Base-by-base conservation (phyloP, 2,113 vertebrate genomes). In the Panthera uncia region DNA sequence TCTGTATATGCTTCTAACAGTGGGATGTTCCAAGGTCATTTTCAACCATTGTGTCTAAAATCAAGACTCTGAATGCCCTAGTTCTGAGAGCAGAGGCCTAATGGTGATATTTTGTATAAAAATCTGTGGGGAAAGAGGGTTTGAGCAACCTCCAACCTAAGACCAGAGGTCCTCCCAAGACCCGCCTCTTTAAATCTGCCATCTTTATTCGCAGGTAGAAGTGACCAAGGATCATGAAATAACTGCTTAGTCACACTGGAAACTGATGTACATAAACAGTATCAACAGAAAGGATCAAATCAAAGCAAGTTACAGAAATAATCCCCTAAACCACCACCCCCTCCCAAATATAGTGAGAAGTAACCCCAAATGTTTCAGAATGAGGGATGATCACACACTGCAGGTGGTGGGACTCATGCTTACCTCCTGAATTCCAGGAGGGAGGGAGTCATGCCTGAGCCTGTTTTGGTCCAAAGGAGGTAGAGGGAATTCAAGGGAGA, bases 21-120 rank as follows among this genome's bases (percentile, higher is more conserved):
- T 94, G 27, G 88, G 18, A 93, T 87, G 95, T 66, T 90, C 89
- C 89, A 89, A 96, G 80, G 90, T 94, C 78, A 89, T 95, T 97
- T 96, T 86, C 61, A 96, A 91, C 33, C 50, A 74, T 18, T 95
- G 50, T 95, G 41, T 92, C 52, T 57, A 14, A 50, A 94, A 87
- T 90, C 80, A 95, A 90, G 33, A 85, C 16, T 68, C 52, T 89
- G n/a, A 48, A 83, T 76, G 52, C 7, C 55, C 82, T 80, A 48
- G 3, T 85, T 95, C 68, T 95, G 97, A 91, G 13, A 73, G 13
- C 55, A 82, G 11, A 97, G 16, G 36, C 18, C 21, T 93, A 83
- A 55, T 41, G 19, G 41, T 85, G 61, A 71, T 71, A 86, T 83
- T 96, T 91, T 89, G 95, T 74, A 86, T 80, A 65, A 89, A 94